phyloP scores from a whole-genome alignment of 2,797 vertebrate species.

The Alectoris magna region DNA sequence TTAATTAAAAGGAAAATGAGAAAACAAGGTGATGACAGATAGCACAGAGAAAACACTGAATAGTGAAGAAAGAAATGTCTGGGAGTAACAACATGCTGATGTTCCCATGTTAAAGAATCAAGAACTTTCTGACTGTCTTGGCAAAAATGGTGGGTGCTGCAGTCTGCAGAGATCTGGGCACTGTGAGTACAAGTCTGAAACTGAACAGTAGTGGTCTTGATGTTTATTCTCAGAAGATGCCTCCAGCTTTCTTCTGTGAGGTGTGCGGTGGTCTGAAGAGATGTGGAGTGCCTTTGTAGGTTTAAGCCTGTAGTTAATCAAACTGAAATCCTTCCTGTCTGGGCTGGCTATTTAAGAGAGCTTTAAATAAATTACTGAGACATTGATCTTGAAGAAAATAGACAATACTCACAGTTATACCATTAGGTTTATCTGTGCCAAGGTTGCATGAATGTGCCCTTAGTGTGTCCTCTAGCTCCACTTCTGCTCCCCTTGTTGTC shows the following conservation, averaged over 20 bases:
- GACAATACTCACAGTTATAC: background rate
- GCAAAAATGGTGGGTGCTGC: background rate
- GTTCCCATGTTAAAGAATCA: slow-evolving; percentile 31
- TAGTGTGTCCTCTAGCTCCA: background rate
- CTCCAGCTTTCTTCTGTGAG: background rate
- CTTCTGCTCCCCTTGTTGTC: background rate
- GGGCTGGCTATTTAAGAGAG: background rate
- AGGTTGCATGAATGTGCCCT: background rate
- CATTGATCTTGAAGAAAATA: background rate
- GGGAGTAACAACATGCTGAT: slow-evolving; percentile 18
- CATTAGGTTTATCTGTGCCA: background rate
- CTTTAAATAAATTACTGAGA: slow-evolving; percentile 29
- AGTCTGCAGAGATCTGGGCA: background rate
- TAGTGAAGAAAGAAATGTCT: slow-evolving; percentile 72
- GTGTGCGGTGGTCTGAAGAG: background rate
- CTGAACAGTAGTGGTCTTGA: background rate
- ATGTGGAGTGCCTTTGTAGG: background rate
- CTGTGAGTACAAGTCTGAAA: background rate
- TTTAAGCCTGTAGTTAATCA: slow-evolving; percentile 6
- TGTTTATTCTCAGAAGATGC: background rate
- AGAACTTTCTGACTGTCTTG: background rate
- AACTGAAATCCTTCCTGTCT: slow-evolving; percentile 21
- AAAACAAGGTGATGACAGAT: slow-evolving; percentile 67
- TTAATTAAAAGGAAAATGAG: slow-evolving; percentile 68
- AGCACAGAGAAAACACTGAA: slow-evolving; percentile 58